Evolutionary conservation across 2,797 vertebrate genomes (phyloP).

Genomic region (Anabacerthia variegaticeps): DNA sequence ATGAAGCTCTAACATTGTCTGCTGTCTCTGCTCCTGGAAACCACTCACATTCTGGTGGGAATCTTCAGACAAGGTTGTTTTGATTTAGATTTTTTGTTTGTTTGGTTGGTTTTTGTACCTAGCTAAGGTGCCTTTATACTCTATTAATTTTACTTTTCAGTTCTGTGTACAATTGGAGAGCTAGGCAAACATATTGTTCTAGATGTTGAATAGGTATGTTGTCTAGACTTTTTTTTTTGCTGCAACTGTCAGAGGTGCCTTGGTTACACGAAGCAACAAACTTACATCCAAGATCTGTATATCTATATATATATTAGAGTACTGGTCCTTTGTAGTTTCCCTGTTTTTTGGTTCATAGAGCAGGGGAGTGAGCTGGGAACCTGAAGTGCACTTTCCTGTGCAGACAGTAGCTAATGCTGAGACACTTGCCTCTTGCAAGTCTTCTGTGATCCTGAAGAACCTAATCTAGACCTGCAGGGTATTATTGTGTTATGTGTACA

Average conservation of each 20-base stretch:
- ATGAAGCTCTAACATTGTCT: not conserved
- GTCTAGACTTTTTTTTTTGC: not conserved
- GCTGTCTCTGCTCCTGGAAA: not conserved
- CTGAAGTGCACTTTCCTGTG: not conserved
- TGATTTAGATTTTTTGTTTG: not conserved
- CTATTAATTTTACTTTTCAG: not conserved
- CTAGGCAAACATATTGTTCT: not conserved
- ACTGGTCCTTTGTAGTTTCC: not conserved
- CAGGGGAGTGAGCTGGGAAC: not conserved
- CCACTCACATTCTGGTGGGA: not conserved
- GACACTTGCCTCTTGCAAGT: rapidly evolving
- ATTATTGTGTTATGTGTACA: not conserved
- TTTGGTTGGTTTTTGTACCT: not conserved
- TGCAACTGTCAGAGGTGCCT: not conserved
- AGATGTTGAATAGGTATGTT: rapidly evolving
- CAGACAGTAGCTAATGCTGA: not conserved
- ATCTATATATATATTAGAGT: not conserved
- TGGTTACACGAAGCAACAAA: not conserved
- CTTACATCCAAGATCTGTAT: not conserved
- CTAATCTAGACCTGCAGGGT: not conserved
- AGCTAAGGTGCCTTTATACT: not conserved
- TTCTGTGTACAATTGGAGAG: not conserved
- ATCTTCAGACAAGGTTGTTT: not conserved
- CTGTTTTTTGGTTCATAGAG: not conserved
- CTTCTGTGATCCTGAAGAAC: not conserved